Evolutionary conservation across 2,888 invertebrate genomes (phyloP).

Genomic region (Argyresthia goedartella): DNA sequence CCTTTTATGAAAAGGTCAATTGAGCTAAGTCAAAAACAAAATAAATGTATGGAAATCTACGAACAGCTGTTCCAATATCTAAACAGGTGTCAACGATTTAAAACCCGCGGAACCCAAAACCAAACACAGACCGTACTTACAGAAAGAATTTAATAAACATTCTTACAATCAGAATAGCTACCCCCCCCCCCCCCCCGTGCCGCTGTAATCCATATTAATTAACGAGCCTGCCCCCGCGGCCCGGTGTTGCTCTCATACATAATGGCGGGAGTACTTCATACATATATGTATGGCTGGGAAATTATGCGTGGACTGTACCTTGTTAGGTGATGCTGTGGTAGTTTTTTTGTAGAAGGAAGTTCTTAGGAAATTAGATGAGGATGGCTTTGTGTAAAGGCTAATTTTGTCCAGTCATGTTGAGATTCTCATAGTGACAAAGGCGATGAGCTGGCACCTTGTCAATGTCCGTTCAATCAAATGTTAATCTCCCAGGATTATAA

Average conservation of each 20-base stretch:
- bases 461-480: no score
- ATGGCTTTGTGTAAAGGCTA: not conserved
- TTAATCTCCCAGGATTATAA: no score
- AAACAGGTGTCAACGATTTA: not conserved
- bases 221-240: not conserved
- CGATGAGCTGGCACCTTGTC: no score
- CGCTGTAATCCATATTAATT: slow-evolving; percentile 1
- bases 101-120: no score
- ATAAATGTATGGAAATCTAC: no score
- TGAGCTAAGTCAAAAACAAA: no score
- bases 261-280: not conserved
- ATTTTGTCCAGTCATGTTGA: no score
- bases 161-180: not conserved
- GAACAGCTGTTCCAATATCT: no score
- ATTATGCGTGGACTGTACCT: not conserved
- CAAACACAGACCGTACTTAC: no score
- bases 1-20: no score
- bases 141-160: not conserved
- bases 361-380: not conserved
- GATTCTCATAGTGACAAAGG: no score
- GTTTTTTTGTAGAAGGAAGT: not conserved
- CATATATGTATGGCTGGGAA: not conserved
- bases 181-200: not conserved
- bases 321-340: not conserved
- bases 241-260: no score